A percentile compares a stretch with the other conserved stretches of the same genome.
Evolutionary conservation across 92 coral and sea anemone species (phyloP).

Genomic region (Virgularia gustaviana): DNA sequence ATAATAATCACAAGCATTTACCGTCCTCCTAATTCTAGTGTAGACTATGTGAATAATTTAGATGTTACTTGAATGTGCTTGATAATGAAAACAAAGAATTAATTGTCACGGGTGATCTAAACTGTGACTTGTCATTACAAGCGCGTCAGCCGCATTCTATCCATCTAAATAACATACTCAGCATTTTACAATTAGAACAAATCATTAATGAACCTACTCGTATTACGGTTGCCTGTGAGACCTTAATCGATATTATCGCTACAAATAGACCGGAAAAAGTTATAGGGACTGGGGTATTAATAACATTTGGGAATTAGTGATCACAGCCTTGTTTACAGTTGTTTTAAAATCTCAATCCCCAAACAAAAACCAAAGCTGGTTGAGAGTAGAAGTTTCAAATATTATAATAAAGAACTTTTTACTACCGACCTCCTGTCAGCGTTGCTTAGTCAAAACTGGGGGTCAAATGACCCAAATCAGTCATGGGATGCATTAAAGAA

Average conservation of each 20-base stretch:
- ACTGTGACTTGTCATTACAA: slow-evolving; percentile 22
- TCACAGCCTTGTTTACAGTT: too few relatives aligned
- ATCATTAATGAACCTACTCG: too few relatives aligned
- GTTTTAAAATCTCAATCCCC: too few relatives aligned
- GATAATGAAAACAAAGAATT: slow-evolving; percentile 26
- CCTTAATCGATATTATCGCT: too few relatives aligned
- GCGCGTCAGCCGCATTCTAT: too few relatives aligned
- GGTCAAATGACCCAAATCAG: neutral
- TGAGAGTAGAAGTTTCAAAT: neutral
- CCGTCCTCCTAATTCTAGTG: slow-evolving; percentile 26
- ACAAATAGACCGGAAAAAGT: too few relatives aligned
- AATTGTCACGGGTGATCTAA: slow-evolving; percentile 34
- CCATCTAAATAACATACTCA: too few relatives aligned
- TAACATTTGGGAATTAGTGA: too few relatives aligned
- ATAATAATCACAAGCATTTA: slow-evolving; percentile 35
- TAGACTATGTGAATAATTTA: neutral
- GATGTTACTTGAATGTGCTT: neutral
- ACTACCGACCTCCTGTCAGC: neutral
- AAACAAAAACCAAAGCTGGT: neutral
- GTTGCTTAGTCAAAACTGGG: neutral
- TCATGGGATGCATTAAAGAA: neutral
- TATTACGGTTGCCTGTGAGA: too few relatives aligned
- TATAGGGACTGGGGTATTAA: too few relatives aligned
- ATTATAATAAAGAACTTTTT: neutral
- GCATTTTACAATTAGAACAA: too few relatives aligned